phyloP scores from a whole-genome alignment of 2,113 vertebrate species.

The Lagenorhynchus albirostris region DNA sequence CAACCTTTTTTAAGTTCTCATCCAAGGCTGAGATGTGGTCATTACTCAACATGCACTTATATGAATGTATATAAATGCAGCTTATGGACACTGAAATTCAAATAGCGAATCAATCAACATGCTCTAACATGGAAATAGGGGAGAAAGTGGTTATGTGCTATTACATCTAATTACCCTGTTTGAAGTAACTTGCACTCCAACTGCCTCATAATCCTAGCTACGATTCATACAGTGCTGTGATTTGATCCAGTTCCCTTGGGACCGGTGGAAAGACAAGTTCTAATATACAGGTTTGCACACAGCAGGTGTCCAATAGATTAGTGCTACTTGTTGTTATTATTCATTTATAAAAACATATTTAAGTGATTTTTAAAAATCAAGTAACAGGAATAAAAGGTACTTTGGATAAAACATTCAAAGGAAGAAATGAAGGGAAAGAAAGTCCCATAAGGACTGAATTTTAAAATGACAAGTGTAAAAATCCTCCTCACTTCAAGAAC shows the following conservation, averaged over 20 bases:
- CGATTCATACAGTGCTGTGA: neutral
- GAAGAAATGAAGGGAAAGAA: neutral
- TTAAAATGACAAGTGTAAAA: constrained; percentile 15
- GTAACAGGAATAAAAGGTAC: neutral
- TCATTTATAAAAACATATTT: neutral
- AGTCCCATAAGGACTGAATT: neutral
- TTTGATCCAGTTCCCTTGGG: neutral
- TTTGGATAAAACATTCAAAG: neutral
- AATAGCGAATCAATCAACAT: neutral
- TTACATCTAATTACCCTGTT: neutral
- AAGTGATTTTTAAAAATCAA: neutral
- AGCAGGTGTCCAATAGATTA: neutral
- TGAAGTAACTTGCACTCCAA: neutral
- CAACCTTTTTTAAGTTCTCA: neutral
- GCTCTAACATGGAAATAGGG: neutral
- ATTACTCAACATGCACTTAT: neutral
- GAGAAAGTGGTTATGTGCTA: neutral
- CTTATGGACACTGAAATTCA: neutral
- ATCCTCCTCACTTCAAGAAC: neutral
- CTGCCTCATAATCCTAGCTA: neutral
- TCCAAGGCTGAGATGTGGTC: neutral
- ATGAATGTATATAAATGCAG: neutral
- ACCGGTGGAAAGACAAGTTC: neutral
- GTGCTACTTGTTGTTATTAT: neutral
- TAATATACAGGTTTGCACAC: neutral